Percentiles rank a stretch among this genome's conserved stretches.
These are phyloP conservation scores for Phyllotreta cruciferae DNA, from an alignment of 2,888 invertebrate genomes.

Conservation along the genomic window DNA sequence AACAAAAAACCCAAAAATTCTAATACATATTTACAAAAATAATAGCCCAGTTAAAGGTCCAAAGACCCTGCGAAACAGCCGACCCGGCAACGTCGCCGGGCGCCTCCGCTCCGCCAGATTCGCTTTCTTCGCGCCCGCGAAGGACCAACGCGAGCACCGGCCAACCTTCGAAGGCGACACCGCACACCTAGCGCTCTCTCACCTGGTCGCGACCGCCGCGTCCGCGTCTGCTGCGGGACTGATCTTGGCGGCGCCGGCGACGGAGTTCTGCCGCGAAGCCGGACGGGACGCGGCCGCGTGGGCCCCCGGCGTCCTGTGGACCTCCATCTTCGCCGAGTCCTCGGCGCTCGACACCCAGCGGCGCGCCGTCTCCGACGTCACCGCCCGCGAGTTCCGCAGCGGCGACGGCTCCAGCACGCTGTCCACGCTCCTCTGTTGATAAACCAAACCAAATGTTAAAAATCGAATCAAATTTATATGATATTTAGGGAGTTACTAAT, in stretches of 20 bases:
- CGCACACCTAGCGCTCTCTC: slow-evolving; percentile 36
- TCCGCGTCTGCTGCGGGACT: slow-evolving; percentile 57
- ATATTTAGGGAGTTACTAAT: too few relatives aligned
- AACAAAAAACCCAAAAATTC: too few relatives aligned
- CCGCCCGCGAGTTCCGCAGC: slow-evolving; percentile 50
- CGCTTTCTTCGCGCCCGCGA: slow-evolving; percentile 6
- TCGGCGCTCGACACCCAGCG: slow-evolving; percentile 52
- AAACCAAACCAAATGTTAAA: slow-evolving; percentile 33
- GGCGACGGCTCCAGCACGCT: slow-evolving; percentile 54
- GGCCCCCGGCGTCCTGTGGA: slow-evolving; percentile 44
- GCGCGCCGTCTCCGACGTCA: slow-evolving; percentile 46
- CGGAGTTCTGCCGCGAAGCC: slow-evolving; percentile 43
- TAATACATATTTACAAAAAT: too few relatives aligned
- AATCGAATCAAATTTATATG: too few relatives aligned
- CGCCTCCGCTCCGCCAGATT: not conserved
- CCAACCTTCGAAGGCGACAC: slow-evolving; percentile 13
- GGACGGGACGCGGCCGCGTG: slow-evolving; percentile 14
- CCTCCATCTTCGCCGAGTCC: slow-evolving; percentile 55
- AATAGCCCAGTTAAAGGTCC: too few relatives aligned
- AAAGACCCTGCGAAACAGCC: too few relatives aligned
- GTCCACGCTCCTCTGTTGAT: slow-evolving; percentile 60
- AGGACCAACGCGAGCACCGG: too few relatives aligned
- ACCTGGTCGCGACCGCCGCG: slow-evolving; percentile 46
- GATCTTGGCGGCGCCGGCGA: slow-evolving; percentile 47
- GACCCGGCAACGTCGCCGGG: too few relatives aligned